A percentile compares a stretch with the other conserved stretches of the same genome.
Conservation (phyloP, 2,113 vertebrate genomes). For the Campylorhamphus procurvoides region DNA sequence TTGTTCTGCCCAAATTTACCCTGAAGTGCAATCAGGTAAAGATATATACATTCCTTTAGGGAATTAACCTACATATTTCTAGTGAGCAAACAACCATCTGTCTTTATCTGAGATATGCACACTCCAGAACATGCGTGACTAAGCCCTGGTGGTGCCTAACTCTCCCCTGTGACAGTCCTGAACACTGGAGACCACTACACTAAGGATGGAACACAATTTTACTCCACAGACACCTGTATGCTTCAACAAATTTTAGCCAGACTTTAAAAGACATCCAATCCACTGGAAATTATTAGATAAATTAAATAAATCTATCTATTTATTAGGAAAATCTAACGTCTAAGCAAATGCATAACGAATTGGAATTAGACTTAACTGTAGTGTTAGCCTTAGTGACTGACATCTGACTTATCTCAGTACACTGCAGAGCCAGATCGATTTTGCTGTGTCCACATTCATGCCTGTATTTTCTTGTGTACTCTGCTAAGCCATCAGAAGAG, state of each 20-base stretch:
- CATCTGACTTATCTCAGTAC: background rate
- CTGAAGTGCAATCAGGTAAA: conserved; percentile 2
- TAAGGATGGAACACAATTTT: background rate
- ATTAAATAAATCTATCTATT: background rate
- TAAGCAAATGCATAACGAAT: background rate
- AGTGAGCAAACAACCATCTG: conserved; percentile 46
- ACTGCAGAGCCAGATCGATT: background rate
- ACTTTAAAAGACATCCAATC: background rate
- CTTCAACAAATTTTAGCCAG: background rate
- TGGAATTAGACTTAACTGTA: background rate
- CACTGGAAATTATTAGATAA: background rate
- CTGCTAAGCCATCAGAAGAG: background rate
- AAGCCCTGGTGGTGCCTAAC: background rate
- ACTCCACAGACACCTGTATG: background rate
- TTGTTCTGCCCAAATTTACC: background rate
- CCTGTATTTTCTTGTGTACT: background rate
- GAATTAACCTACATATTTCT: conserved; percentile 61
- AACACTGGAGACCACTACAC: background rate
- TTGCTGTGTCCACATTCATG: background rate
- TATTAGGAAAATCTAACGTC: background rate
- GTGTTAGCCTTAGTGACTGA: background rate
- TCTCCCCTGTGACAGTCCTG: background rate
- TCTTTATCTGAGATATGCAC: background rate
- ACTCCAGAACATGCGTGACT: conserved; percentile 1
- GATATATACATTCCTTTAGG: background rate